Evolutionary conservation across 2,888 invertebrate species (phyloP), one percentile per base, ranked within the genome.

Genomic region (Agrotis clavis): DNA sequence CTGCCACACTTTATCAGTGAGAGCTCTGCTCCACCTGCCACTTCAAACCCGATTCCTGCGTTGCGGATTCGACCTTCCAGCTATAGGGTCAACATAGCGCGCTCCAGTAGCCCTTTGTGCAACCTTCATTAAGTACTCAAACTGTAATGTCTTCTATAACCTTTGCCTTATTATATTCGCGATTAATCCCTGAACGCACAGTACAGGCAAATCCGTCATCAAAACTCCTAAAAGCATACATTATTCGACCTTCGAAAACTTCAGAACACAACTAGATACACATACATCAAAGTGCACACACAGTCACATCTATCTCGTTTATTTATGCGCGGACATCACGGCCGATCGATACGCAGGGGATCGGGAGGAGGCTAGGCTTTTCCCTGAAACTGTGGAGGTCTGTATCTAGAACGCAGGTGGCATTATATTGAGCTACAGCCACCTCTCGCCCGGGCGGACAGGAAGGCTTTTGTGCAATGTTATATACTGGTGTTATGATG

Each of bases 291-390:
- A 66, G 14, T 56, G 72, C 59, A 67, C 57, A 59, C 65, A 59
- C 65, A 66, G 56, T 57, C 60, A 57, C 48, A 78, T 69, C 25
- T 47, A 63, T 54, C 60, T 65, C 73, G 73, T 30, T 47, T 73
- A 82, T 79, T 78, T 73, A 79, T 78, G 79, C 79, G 80, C 80
- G 73, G 79, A 64, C 79, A 82, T 68, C 63, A 50, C 47, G 48
- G 56, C 9, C 62, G 82, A 76, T 85, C 84, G 77, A 86, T 86
- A 79, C 74, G 69, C 74, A 69, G 74, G 76, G 53, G 30, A 68
- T 56, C 14, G 76, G 75, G 67, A 61, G 68, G 51, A 47, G 71
- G 54, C 68, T 77, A 67, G 74, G 35, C n/a, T 67, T 70, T 83
- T 74, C 72, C 63, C 51, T 62, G 70, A 72, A 71, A 56, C 60